Conservation (phyloP, 2,888 invertebrate species). For the Carabus problematicus region DNA sequence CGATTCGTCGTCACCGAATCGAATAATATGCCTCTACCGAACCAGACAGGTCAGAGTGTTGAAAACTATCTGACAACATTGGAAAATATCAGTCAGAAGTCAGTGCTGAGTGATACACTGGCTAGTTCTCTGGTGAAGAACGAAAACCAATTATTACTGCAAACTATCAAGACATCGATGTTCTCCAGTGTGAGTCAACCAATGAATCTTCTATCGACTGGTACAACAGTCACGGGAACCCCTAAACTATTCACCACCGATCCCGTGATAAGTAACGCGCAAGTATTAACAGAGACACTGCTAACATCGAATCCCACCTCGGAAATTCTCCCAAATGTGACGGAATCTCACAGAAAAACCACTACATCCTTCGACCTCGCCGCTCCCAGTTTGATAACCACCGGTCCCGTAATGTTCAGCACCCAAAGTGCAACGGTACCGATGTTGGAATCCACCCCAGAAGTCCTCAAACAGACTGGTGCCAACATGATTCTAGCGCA, state of each 20-base stretch:
- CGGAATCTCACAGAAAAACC: constrained; percentile 37
- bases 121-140: constrained; percentile 25
- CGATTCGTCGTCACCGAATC: constrained; percentile 61
- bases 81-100: constrained; percentile 41
- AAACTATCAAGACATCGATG: constrained; percentile 13
- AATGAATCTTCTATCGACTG: neutral
- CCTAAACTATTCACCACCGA: constrained; percentile 16
- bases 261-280: neutral
- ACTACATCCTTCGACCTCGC: neutral
- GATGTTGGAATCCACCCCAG: constrained; percentile 17
- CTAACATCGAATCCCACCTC: neutral
- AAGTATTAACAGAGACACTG: neutral
- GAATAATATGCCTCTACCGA: constrained; percentile 60
- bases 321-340: constrained; percentile 26
- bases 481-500: constrained; percentile 13
- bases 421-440: constrained; percentile 14
- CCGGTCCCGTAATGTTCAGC: constrained; percentile 24
- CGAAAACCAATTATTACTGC: constrained; percentile 17
- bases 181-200: no score
- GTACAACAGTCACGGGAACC: constrained; percentile 13
- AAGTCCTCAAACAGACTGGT: constrained; percentile 49
- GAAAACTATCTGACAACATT: constrained; percentile 60
- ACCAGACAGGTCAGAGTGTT: constrained; percentile 67
- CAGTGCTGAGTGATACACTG: constrained; percentile 26
- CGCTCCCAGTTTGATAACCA: constrained; percentile 10